Evolutionary conservation across 2,113 vertebrate genomes (phyloP), one percentile per base, ranked within the genome.

Genomic region (Eclectus roratus): DNA sequence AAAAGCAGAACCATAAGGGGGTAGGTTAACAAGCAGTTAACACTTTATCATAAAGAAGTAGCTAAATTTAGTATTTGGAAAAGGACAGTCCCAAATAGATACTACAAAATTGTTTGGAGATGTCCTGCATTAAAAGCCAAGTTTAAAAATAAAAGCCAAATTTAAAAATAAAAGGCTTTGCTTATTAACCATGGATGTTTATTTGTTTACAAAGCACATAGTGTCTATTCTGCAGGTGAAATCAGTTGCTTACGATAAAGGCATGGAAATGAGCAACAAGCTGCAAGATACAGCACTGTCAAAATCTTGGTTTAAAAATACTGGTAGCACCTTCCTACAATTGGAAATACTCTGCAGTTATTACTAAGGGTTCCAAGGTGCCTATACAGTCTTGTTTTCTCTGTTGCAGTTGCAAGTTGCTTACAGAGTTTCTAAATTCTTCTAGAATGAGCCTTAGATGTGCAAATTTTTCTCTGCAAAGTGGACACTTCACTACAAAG

Each of bases 351-450:
- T 76, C 61, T 77, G 79, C 98, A 98, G 68, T 83, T 94, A 66
- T 97, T 97, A 68, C 98, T 98, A 35, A 89, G 70, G 33, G 98
- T 97, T 76, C 98, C 97, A 81, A 98, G 97, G 74, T 98, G 98
- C 70, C 71, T 98, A 60, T 98, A 96, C 8, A 97, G 87, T 43
- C 53, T 94, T 70, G 97, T 97, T 80, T 83, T 98, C 76, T 98
- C 98, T 50, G 97, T 94, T 41, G 84, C 24, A 10, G 97, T 97
- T 43, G 88, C 74, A 76, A 98, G 96, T 88, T 87, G 94, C 61
- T 68, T 77, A 58, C 14, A 9, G 97, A 84, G 24, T 98, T 98
- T 91, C 93, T 97, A 44, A 98, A 98, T 97, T 98, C 96, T 89
- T 97, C 93, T 73, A 96, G 77, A 72, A 98, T 93, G 33, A 98